Evolutionary conservation across 2,797 vertebrate genomes (phyloP).

Genomic region (Pantherophis alleghaniensis): DNA sequence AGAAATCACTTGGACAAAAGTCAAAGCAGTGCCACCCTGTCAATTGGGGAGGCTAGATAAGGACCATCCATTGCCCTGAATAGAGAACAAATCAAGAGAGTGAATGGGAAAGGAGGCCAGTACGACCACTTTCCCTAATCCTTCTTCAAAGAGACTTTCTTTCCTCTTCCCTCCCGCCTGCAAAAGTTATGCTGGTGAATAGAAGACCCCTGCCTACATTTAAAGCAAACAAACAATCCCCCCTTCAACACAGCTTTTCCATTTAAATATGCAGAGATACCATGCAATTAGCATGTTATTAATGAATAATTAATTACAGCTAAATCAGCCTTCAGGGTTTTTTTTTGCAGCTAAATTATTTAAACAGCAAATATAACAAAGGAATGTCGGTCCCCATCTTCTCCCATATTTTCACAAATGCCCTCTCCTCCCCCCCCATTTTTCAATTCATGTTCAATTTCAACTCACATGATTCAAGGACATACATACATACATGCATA

Average conservation of each 20-base stretch:
- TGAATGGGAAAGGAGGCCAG: constrained; percentile 80
- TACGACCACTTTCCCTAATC: constrained; percentile 69
- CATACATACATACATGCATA: no score
- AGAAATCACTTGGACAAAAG: constrained; percentile 83
- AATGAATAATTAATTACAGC: constrained; percentile 92
- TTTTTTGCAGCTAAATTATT: constrained; percentile 82
- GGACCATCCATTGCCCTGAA: constrained; percentile 77
- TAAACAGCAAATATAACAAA: constrained; percentile 88
- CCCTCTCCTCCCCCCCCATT: not conserved
- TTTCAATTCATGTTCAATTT: constrained; percentile 14
- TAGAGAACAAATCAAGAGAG: constrained; percentile 73
- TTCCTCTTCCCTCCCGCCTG: constrained; percentile 62
- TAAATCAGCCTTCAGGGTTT: constrained; percentile 84
- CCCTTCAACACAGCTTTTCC: constrained; percentile 76
- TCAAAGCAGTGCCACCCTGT: constrained; percentile 82
- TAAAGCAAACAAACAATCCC: constrained; percentile 25
- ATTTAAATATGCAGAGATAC: constrained; percentile 89
- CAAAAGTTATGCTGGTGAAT: constrained; percentile 60
- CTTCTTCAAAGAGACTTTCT: constrained; percentile 67
- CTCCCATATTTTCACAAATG: constrained; percentile 6
- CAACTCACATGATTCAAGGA: not conserved
- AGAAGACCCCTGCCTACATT: constrained; percentile 41
- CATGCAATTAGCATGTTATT: constrained; percentile 90
- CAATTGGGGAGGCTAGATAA: constrained; percentile 80
- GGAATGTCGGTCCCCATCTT: constrained; percentile 49